Evolutionary conservation across 2,888 invertebrate species (phyloP).

Genomic region (Drosophila putrida): DNA sequence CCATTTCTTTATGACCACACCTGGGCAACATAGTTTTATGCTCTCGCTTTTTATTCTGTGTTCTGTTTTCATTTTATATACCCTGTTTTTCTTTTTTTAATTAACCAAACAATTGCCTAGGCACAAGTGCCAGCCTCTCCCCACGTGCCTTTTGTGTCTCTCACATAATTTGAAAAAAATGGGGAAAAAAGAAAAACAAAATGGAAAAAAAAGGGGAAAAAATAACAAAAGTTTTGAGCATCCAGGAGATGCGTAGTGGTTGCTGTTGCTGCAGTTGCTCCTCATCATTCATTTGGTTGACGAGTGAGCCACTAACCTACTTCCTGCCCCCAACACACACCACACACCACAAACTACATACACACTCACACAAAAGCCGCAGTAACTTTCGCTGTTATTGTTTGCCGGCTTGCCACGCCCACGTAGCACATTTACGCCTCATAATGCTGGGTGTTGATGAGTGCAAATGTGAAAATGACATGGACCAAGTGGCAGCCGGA

Average conservation of each 20-base stretch:
- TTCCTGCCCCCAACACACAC: conserved; percentile 53
- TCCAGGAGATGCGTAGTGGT: conserved; percentile 41
- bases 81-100: conserved; percentile 63
- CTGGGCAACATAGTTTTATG: conserved; percentile 55
- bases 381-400: conserved; percentile 37
- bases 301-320: conserved; percentile 81
- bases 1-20: conserved; percentile 73
- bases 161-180: conserved; percentile 33
- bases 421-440: conserved; percentile 15
- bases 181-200: too few species aligned
- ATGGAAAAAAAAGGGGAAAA: conserved; percentile 1
- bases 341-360: conserved; percentile 26
- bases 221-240: conserved; percentile 26
- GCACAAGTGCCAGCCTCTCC: conserved; percentile 31
- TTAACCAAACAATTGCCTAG: conserved; percentile 73
- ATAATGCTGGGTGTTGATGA: conserved; percentile 64
- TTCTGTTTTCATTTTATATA: conserved; percentile 17
- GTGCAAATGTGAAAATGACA: conserved; percentile 74
- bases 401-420: conserved; percentile 75
- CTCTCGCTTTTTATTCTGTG: conserved; percentile 22
- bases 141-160: conserved; percentile 46
- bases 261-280: conserved; percentile 59
- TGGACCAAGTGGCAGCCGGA: conserved; percentile 47
- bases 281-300: conserved; percentile 74
- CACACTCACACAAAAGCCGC: conserved; percentile 41